These are phyloP conservation scores for Zosterops pallidus DNA, from an alignment of 2,113 vertebrate genomes.

Conservation along the genomic window DNA sequence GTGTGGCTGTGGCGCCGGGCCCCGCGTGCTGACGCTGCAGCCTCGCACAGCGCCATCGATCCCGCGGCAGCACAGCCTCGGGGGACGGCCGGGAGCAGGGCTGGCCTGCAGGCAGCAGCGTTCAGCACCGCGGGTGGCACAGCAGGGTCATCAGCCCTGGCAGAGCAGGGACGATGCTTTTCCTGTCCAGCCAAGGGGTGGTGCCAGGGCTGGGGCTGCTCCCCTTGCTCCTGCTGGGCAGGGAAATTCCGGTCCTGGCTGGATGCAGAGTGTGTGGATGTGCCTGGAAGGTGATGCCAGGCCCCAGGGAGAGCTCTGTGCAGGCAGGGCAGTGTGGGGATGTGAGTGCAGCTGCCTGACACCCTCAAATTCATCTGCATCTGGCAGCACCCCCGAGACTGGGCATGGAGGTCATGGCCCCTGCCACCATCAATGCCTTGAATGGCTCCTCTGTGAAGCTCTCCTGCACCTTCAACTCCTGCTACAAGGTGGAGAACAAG, in stretches of 20 bases:
- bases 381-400: conserved; percentile 63
- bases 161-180: background rate
- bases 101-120: background rate
- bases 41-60: background rate
- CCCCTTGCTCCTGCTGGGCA: background rate
- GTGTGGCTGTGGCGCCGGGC: background rate
- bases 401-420: conserved; percentile 87
- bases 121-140: background rate
- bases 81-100: background rate
- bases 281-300: background rate
- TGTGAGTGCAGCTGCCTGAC: background rate
- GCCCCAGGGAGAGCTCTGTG: background rate
- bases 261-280: background rate
- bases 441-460: conserved; percentile 89
- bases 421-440: conserved; percentile 77
- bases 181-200: background rate
- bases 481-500: conserved; percentile 89
- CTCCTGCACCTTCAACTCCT: conserved; percentile 91
- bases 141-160: background rate
- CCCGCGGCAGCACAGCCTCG: background rate
- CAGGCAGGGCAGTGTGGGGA: background rate
- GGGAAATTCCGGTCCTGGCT: background rate
- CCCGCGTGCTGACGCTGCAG: conserved; percentile 5
- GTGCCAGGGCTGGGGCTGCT: background rate
- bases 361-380: background rate